phyloP scores from a whole-genome alignment of 2,888 invertebrate genomes.

The Heliconius cydno region DNA sequence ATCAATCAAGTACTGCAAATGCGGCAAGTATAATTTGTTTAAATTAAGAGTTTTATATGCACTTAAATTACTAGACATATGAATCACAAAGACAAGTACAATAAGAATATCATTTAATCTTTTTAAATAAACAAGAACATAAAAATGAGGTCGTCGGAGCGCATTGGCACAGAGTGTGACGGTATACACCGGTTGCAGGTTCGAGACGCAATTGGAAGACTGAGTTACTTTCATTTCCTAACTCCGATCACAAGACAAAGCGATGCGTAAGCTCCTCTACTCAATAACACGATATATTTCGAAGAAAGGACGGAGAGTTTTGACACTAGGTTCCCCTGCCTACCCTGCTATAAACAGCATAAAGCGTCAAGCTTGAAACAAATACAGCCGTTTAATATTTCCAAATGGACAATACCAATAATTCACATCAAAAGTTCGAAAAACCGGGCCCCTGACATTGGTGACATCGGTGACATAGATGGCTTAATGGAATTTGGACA shows the following conservation, averaged over 20 bases:
- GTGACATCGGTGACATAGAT: constrained; percentile 32
- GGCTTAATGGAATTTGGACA: constrained; percentile 30
- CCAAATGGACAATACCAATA: background rate
- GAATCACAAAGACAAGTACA: background rate
- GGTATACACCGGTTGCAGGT: background rate
- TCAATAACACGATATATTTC: too few species aligned
- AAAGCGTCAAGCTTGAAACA: background rate
- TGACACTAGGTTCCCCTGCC: background rate
- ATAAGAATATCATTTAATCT: background rate
- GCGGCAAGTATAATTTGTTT: background rate
- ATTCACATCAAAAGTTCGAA: background rate
- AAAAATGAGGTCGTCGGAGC: background rate
- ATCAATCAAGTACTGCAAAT: background rate
- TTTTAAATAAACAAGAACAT: background rate
- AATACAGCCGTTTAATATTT: background rate
- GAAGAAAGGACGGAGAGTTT: background rate
- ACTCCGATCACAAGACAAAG: too few species aligned
- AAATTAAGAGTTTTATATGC: background rate
- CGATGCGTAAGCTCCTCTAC: too few species aligned
- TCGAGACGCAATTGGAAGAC: background rate
- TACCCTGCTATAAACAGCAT: background rate
- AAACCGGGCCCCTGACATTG: background rate
- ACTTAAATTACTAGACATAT: background rate
- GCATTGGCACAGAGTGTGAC: background rate
- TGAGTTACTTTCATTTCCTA: too few species aligned